A percentile compares a stretch with the other conserved stretches of the same genome.
Conservation (phyloP, 2,113 vertebrate species). For the Erpornis zantholeuca region DNA sequence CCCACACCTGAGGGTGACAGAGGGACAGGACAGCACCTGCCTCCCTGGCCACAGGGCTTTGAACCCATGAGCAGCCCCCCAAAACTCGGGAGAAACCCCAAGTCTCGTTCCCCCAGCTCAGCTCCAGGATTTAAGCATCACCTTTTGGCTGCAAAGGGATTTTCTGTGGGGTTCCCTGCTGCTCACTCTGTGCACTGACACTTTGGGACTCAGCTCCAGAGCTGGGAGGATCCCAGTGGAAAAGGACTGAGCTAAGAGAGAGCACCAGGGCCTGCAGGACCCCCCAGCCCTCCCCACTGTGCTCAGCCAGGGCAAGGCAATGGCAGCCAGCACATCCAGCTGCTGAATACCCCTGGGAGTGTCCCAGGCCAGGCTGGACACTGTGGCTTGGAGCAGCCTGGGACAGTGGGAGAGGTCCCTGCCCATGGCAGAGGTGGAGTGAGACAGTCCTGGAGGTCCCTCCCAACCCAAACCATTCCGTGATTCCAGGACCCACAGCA, state of each 20-base stretch:
- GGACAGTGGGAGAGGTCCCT: background rate
- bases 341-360: background rate
- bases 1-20: background rate
- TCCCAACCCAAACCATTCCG: background rate
- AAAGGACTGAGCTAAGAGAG: background rate
- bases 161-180: background rate
- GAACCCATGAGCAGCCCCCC: background rate
- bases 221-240: background rate
- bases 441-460: background rate
- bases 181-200: fast-evolving
- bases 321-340: background rate
- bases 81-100: fast-evolving
- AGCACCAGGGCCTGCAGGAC: background rate
- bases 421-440: background rate
- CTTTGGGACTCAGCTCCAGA: background rate
- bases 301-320: background rate
- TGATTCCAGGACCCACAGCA: background rate
- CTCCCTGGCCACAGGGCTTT: background rate
- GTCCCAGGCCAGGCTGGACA: background rate
- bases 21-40: background rate
- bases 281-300: background rate
- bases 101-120: background rate
- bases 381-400: background rate
- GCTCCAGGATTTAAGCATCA: background rate
- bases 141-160: background rate